These are phyloP conservation scores for Halocynthia aurantium DNA, from an alignment of 23 tunicate genomes.

Conservation along the genomic window DNA sequence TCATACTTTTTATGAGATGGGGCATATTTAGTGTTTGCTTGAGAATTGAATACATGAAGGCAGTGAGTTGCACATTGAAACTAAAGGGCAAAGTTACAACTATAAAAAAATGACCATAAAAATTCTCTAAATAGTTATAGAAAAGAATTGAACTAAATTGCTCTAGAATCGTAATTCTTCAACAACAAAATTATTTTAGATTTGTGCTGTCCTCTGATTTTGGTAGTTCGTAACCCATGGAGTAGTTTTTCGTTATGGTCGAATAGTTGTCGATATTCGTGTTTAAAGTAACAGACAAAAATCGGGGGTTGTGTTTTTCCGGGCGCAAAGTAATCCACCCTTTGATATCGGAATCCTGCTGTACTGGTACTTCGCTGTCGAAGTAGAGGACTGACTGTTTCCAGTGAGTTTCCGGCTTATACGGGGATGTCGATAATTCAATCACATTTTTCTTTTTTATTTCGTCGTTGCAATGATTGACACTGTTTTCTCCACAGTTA, in stretches of 20 bases:
- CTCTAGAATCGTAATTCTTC: too few species aligned
- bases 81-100: too few species aligned
- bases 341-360: constrained; percentile 47
- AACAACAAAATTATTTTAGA: background rate
- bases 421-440: constrained; percentile 75
- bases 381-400: constrained; percentile 81
- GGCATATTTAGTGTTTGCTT: too few species aligned
- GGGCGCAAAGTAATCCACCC: constrained; percentile 39
- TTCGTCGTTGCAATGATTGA: background rate
- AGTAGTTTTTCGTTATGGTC: constrained; percentile 32
- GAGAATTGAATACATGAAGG: too few species aligned
- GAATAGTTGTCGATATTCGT: constrained; percentile 28
- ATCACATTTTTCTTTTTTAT: constrained; percentile 1
- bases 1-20: too few species aligned
- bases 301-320: constrained; percentile 35
- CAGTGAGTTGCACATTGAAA: too few species aligned
- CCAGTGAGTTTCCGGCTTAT: constrained; percentile 81
- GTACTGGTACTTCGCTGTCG: constrained; percentile 45
- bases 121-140: too few species aligned
- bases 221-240: constrained; percentile 90
- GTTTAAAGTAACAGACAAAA: constrained; percentile 41
- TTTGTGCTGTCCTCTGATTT: constrained; percentile 14
- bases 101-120: too few species aligned
- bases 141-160: too few species aligned
- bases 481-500: background rate